Conservation (phyloP, 2,113 vertebrate species). For the Xenopus borealis region DNA sequence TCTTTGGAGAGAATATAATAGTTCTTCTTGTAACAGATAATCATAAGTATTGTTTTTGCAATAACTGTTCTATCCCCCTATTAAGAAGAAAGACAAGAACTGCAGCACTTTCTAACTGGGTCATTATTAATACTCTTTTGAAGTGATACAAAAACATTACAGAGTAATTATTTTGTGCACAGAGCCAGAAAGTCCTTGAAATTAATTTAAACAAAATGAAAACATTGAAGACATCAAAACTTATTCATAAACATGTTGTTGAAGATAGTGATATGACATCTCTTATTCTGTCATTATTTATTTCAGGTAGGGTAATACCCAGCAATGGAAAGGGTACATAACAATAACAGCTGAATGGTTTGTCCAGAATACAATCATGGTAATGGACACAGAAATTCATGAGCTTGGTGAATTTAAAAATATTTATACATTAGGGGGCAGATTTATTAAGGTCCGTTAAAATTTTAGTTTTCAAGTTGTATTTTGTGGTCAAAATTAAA, state of each 20-base stretch:
- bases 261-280: neutral
- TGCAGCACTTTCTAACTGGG: neutral
- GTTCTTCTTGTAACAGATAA: neutral
- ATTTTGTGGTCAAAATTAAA: no score
- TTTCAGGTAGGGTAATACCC: no score
- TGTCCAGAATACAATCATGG: no score
- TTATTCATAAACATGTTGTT: neutral
- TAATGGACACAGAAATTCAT: no score
- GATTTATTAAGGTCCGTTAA: no score
- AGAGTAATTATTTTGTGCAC: neutral
- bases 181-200: neutral
- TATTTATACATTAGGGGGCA: no score
- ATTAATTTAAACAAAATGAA: neutral
- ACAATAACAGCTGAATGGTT: no score
- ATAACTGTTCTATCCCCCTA: neutral
- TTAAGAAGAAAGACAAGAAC: neutral
- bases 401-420: no score
- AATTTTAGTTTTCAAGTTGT: no score
- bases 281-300: no score
- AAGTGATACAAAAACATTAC: neutral
- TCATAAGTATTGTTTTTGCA: neutral
- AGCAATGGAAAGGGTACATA: no score
- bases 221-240: neutral
- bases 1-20: no score
- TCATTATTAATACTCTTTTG: conserved; percentile 3